These are phyloP conservation scores for Cephalopachus bancanus DNA, from an alignment of 2,797 vertebrate genomes.

Conservation along the genomic window DNA sequence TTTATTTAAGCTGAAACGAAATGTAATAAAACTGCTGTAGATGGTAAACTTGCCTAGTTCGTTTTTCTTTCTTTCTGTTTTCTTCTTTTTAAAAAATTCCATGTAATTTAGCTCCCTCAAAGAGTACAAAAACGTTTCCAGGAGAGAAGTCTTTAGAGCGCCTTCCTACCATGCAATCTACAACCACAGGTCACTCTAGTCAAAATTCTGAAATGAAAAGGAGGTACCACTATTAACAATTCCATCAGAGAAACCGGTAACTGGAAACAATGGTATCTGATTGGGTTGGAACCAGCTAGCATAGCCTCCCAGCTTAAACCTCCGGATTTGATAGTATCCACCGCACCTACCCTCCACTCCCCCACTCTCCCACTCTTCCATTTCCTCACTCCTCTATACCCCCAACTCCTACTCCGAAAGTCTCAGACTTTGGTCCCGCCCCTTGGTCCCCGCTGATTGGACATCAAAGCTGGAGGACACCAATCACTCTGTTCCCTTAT, in stretches of 20 bases:
- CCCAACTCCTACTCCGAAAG: not conserved
- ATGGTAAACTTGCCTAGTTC: not conserved
- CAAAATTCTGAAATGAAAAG: conserved; percentile 38
- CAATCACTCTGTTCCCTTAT: not conserved
- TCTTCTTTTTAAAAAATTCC: not conserved
- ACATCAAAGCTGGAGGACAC: not conserved
- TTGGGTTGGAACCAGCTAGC: not conserved
- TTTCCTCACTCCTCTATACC: no score
- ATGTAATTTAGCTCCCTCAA: not conserved
- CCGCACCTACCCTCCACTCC: not conserved
- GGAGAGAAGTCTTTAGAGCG: not conserved
- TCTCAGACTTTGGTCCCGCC: not conserved
- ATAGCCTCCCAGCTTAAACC: not conserved
- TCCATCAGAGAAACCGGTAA: not conserved
- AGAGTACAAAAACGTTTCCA: not conserved
- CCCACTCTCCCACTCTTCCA: not conserved
- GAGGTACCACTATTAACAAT: not conserved
- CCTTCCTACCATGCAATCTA: not conserved
- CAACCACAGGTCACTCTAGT: not conserved
- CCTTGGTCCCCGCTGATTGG: not conserved
- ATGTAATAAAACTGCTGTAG: not conserved
- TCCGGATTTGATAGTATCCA: not conserved
- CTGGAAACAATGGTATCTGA: not conserved
- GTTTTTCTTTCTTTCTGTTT: not conserved
- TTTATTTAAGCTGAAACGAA: conserved; percentile 53